phyloP scores from a whole-genome alignment of 1,140 invertebrate species.

The Brachionus rotundiformis region DNA sequence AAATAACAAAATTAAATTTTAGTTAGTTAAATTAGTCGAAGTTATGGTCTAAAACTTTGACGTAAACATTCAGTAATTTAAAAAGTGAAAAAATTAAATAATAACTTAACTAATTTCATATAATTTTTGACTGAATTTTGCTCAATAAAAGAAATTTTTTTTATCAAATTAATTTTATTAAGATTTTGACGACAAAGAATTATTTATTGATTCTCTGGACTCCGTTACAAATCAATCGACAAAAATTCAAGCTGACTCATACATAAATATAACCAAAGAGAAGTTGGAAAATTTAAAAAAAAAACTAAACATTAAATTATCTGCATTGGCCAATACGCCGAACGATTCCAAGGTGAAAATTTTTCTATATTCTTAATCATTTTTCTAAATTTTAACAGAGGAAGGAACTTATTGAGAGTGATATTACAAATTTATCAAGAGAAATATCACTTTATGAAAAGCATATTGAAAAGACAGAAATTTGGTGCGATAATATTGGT shows the following conservation, averaged over 20 bases:
- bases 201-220: neutral
- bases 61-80: no score
- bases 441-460: constrained; percentile 77
- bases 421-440: constrained; percentile 76
- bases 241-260: neutral
- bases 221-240: neutral
- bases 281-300: constrained; percentile 18
- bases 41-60: no score
- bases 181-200: neutral
- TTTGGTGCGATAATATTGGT: constrained; percentile 83
- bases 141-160: no score
- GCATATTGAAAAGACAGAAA: constrained; percentile 80
- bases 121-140: no score
- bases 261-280: neutral
- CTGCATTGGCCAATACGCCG: neutral
- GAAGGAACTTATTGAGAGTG: constrained; percentile 70
- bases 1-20: no score
- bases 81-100: no score
- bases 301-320: constrained; percentile 42
- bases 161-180: no score
- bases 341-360: constrained; percentile 28
- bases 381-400: constrained; percentile 53
- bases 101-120: no score
- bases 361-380: neutral
- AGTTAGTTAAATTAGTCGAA: no score